A percentile compares a stretch with the other conserved stretches of the same genome.
phyloP scores from a whole-genome alignment of 2,888 invertebrate species.

The Andrena minutula region DNA sequence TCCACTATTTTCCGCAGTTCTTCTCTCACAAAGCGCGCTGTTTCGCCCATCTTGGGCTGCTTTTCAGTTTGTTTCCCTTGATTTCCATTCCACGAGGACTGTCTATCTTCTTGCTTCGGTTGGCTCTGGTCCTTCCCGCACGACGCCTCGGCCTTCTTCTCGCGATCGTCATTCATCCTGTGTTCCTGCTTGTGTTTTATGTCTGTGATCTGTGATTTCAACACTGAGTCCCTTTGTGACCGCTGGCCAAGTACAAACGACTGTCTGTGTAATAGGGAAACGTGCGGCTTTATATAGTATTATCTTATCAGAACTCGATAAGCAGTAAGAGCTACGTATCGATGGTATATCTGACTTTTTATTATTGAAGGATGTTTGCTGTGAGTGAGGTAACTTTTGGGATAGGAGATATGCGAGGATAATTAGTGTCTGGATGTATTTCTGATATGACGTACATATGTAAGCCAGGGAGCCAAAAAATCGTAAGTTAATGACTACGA shows the following conservation, averaged over 20 bases:
- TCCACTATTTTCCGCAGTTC: background rate
- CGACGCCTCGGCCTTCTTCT: no score
- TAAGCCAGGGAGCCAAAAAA: no score
- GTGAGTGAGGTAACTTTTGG: background rate
- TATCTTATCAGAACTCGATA: slow-evolving; percentile 41
- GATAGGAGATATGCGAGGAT: background rate
- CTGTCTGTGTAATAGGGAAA: background rate
- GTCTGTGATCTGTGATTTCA: no score
- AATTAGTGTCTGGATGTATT: background rate
- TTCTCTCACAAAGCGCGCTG: background rate
- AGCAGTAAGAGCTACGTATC: background rate
- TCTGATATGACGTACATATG: no score
- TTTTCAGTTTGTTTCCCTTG: background rate
- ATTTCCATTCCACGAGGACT: no score
- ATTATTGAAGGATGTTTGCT: background rate
- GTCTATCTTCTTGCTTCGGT: no score
- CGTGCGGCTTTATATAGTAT: slow-evolving; percentile 1
- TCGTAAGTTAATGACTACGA: no score
- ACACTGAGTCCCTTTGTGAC: background rate
- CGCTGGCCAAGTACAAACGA: no score
- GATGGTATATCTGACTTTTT: background rate
- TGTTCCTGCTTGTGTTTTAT: no score
- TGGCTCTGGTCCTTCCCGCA: no score
- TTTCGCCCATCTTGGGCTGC: background rate
- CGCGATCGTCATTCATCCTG: no score